A percentile compares a stretch with the other conserved stretches of the same genome.
Conservation (phyloP, 2,888 invertebrate species). For the Limnephilus rhombicus region DNA sequence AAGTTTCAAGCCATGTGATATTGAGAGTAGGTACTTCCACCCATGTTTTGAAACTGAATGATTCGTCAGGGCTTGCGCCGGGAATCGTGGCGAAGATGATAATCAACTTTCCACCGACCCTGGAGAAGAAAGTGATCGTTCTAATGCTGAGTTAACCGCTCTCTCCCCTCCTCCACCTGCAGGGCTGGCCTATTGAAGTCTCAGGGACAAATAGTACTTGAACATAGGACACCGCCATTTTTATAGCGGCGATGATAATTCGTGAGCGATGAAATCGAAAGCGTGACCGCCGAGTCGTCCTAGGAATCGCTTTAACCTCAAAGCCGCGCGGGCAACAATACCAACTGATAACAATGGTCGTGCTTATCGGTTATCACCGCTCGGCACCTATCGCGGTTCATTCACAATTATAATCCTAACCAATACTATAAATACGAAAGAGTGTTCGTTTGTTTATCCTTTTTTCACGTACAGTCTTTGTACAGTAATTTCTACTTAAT, state of each 20-base stretch:
- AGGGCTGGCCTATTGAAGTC: not conserved
- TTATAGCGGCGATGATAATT: slow-evolving; percentile 38
- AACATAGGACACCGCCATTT: not conserved
- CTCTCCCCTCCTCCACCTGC: not conserved
- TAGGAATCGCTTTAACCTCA: not conserved
- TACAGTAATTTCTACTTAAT: no score
- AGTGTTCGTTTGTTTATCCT: no score
- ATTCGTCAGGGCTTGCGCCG: not conserved
- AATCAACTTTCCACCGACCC: not conserved
- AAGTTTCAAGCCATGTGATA: not conserved
- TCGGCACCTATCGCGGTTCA: not conserved
- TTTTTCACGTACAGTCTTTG: no score
- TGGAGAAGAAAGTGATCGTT: slow-evolving; percentile 16
- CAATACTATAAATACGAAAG: no score
- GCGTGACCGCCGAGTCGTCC: slow-evolving; percentile 39
- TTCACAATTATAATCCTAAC: not conserved
- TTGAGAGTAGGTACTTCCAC: not conserved
- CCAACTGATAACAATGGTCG: slow-evolving; percentile 26
- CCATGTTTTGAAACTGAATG: not conserved
- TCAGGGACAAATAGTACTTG: not conserved
- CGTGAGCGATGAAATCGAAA: slow-evolving; percentile 53
- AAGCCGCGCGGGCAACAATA: not conserved
- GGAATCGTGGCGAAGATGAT: not conserved
- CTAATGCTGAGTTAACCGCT: not conserved
- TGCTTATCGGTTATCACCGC: slow-evolving; percentile 28